Evolutionary conservation across 2,888 invertebrate species (phyloP), one percentile per base, ranked within the genome.

Genomic region (Andrena haemorrhoa): DNA sequence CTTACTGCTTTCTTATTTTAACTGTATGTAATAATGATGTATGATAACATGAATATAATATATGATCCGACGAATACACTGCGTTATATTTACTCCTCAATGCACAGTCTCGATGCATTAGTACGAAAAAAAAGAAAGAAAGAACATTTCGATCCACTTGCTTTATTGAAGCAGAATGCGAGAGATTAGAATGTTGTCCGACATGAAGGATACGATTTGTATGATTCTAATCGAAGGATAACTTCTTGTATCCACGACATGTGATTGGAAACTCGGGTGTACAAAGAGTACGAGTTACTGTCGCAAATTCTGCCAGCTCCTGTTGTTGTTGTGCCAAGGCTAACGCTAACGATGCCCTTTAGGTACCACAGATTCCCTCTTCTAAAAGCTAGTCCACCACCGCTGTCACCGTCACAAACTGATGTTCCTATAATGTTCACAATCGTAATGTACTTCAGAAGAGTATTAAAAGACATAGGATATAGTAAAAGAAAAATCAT

Each of bases 341-440:
- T 93, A 41, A 94, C 89, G 79, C 94, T 95, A 5, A 95, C 94
- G 70, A 95, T 91, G 0, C 95, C 95, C 60, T 94, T 91, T 7
- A 95, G 88, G 81, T 93, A 94, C 92, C 93, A 94, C 5, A 93
- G 84, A 3, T 88, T 88, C 29, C 89, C 83, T 26, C 81, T 88
- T 64, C 89, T 82, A 63, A 94, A 94, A 0, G 94, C 93, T 20
- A 94, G 89, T 58, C 94, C 94, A 12, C 95, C 94, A 0, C 95
- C 95, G 83, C 94, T 95, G 82, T 95, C 95, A 3, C 95, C 95
- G 61, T 93, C 91, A 75, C 95, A 95, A 12, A 94, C 94, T 1
- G 94, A 89, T 20, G 93, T 92, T 74, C 94, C 94, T 94, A 80
- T 5, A 82, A 79, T 71, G 35, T 53, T 26, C 1, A 69, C n/a